phyloP scores from a whole-genome alignment of 2,113 vertebrate species.

The Okapia johnstoni region DNA sequence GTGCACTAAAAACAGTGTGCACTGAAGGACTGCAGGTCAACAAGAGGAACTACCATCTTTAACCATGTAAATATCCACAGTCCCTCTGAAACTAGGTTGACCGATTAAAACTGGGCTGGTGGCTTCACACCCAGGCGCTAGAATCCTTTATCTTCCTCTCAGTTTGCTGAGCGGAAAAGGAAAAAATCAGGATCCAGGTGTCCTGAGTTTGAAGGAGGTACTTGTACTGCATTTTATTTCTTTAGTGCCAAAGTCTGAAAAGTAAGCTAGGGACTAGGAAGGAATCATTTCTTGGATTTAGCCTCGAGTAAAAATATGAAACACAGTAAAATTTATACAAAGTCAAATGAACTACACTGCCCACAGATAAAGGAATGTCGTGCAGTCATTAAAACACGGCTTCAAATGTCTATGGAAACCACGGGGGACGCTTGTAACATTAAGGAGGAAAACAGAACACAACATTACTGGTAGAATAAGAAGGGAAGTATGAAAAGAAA shows the following conservation, averaged over 20 bases:
- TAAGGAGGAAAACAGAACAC: not conserved
- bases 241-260: not conserved
- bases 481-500: not conserved
- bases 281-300: not conserved
- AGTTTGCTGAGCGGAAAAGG: not conserved
- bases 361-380: conserved; percentile 8
- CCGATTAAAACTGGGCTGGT: not conserved
- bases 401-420: conserved; percentile 25
- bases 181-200: not conserved
- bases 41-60: not conserved
- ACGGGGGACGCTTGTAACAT: not conserved
- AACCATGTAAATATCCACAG: not conserved
- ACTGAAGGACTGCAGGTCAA: not conserved
- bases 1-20: not conserved
- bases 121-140: not conserved
- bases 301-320: not conserved
- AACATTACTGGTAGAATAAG: not conserved
- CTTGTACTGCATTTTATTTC: not conserved
- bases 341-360: not conserved
- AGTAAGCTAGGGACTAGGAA: not conserved
- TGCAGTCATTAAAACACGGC: not conserved
- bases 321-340: not conserved
- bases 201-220: not conserved
- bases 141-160: not conserved
- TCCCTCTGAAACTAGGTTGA: not conserved